Conservation (phyloP, 2,888 invertebrate genomes). For the Morinoia aosen region DNA sequence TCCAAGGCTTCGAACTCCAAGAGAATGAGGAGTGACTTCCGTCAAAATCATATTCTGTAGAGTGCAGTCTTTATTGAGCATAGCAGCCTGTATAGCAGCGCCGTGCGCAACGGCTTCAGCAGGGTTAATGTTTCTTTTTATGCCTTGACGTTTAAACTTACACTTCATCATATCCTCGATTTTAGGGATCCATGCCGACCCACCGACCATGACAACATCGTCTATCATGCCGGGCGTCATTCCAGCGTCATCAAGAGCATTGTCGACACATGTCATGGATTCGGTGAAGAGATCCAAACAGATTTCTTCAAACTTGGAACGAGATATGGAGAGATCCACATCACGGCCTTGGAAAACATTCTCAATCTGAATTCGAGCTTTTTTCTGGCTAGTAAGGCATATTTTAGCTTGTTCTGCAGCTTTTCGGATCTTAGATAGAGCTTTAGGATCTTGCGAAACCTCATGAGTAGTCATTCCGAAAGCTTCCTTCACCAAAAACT, state of each 20-base stretch:
- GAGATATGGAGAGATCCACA: not conserved
- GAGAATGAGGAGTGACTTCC: conserved; percentile 28
- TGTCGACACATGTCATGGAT: not conserved
- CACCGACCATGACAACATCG: conserved; percentile 79
- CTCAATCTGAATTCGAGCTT: not conserved
- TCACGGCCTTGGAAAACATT: not conserved
- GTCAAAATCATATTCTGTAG: not conserved
- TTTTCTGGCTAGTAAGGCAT: not conserved
- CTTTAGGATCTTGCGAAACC: not conserved
- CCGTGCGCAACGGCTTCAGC: conserved; percentile 81
- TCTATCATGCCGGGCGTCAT: conserved; percentile 70
- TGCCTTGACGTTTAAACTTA: conserved; percentile 75
- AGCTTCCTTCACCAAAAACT: not conserved
- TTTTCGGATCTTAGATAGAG: too few relatives aligned
- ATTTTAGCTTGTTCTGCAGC: not conserved
- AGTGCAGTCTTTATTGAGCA: conserved; percentile 44
- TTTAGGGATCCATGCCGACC: conserved; percentile 83
- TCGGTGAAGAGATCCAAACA: not conserved
- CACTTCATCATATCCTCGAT: conserved; percentile 79
- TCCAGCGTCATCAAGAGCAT: conserved; percentile 70
- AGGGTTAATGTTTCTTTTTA: conserved; percentile 77
- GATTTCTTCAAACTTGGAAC: not conserved
- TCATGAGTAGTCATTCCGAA: not conserved
- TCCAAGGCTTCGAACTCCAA: not conserved
- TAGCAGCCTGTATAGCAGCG: conserved; percentile 79